phyloP scores from a whole-genome alignment of 1,140 invertebrate genomes.

The Colletes gigas region DNA sequence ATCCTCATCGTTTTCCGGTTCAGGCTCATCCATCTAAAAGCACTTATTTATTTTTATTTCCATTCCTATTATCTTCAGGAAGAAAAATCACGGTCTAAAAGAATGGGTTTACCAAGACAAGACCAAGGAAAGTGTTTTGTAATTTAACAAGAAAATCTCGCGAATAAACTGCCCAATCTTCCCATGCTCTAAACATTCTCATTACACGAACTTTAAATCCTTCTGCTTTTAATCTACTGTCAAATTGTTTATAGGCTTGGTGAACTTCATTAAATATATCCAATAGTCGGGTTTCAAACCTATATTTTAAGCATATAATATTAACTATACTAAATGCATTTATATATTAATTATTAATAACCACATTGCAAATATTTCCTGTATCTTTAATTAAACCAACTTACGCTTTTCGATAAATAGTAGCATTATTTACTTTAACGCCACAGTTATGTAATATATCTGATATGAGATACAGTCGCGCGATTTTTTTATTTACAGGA shows the following conservation, averaged over 20 bases:
- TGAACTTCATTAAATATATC: slow-evolving; percentile 94
- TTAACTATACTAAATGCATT: background rate
- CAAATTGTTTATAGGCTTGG: slow-evolving; percentile 89
- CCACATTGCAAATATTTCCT: background rate
- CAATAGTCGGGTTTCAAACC: slow-evolving; percentile 92
- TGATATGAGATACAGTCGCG: slow-evolving; percentile 96
- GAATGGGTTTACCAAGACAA: slow-evolving; percentile 72
- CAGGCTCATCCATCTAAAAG: slow-evolving; percentile 74
- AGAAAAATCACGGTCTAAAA: slow-evolving; percentile 1
- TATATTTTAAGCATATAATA: slow-evolving; percentile 68
- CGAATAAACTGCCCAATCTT: slow-evolving; percentile 98
- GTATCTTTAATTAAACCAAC: slow-evolving; percentile 65
- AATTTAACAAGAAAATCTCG: slow-evolving; percentile 95
- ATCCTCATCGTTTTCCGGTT: slow-evolving; percentile 81
- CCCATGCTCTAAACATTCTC: slow-evolving; percentile 97
- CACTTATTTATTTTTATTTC: background rate
- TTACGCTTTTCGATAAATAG: slow-evolving; percentile 95
- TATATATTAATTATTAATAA: slow-evolving; percentile 3
- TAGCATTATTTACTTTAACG: slow-evolving; percentile 98
- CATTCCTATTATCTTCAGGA: background rate
- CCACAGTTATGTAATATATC: slow-evolving; percentile 99
- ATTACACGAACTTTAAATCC: slow-evolving; percentile 98
- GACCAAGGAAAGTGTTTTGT: slow-evolving; percentile 94
- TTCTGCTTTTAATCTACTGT: slow-evolving; percentile 96
- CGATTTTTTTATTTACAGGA: slow-evolving; percentile 94